phyloP scores from a whole-genome alignment of 1,140 invertebrate genomes.

The Zaprionus ghesquierei region DNA sequence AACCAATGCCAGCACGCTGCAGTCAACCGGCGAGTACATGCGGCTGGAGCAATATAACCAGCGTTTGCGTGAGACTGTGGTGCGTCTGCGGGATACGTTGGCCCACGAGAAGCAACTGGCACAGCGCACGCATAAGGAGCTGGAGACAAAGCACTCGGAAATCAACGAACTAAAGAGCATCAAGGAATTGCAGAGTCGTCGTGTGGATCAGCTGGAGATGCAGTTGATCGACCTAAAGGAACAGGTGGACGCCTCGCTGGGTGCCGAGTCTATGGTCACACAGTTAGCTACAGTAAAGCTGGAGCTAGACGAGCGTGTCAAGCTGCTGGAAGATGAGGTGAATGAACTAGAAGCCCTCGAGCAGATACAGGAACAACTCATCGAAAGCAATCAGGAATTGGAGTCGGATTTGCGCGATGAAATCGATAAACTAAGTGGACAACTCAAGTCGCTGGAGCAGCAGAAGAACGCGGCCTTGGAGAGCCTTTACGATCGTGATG shows the following conservation, averaged over 20 bases:
- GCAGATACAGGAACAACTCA: conserved; percentile 90
- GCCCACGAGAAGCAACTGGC: conserved; percentile 97
- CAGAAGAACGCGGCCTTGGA: conserved; percentile 93
- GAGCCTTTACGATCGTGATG: conserved; percentile 95
- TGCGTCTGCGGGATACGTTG: conserved; percentile 94
- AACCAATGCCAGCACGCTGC: conserved; percentile 30
- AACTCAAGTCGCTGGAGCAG: conserved; percentile 89
- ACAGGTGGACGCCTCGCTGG: conserved; percentile 94
- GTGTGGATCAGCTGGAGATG: conserved; percentile 91
- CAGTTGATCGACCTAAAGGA: conserved; percentile 91
- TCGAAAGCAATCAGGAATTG: conserved; percentile 91
- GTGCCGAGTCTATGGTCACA: conserved; percentile 99
- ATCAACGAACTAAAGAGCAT: conserved; percentile 91
- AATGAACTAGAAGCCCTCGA: conserved; percentile 91
- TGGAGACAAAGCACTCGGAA: conserved; percentile 94
- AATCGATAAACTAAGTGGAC: conserved; percentile 92
- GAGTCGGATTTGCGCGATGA: conserved; percentile 97
- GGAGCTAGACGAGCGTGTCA: conserved; percentile 93
- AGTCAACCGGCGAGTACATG: conserved; percentile 92
- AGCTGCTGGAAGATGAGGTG: conserved; percentile 95
- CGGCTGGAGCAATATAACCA: conserved; percentile 97
- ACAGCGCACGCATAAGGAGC: conserved; percentile 93
- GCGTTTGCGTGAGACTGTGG: conserved; percentile 94
- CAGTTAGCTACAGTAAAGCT: conserved; percentile 96
- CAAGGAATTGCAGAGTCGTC: conserved; percentile 90